phyloP scores from a whole-genome alignment of 2,113 vertebrate species.

The Malurus elegans region DNA sequence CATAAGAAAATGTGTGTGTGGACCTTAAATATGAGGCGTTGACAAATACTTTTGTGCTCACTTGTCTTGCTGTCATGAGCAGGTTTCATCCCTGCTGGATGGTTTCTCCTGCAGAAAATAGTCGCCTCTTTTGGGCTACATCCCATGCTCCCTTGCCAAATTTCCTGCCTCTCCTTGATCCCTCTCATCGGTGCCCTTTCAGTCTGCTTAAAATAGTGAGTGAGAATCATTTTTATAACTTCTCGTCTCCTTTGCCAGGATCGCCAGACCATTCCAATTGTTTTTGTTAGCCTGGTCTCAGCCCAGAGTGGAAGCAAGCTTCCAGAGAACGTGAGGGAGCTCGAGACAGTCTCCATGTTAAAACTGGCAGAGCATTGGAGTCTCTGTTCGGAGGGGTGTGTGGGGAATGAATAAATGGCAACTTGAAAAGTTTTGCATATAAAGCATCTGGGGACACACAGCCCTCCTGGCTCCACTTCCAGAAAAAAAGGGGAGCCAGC shows the following conservation, averaged over 20 bases:
- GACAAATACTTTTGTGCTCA: background rate
- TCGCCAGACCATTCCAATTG: constrained; percentile 18
- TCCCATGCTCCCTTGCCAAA: constrained; percentile 30
- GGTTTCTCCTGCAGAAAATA: constrained; percentile 19
- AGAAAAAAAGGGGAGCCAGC: background rate
- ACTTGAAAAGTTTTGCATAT: background rate
- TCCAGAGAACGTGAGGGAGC: background rate
- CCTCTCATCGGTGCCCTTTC: constrained; percentile 51
- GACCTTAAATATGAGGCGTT: background rate
- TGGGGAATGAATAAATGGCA: background rate
- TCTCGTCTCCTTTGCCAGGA: constrained; percentile 13
- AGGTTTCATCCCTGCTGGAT: background rate
- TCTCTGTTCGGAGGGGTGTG: background rate
- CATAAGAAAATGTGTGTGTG: accelerated
- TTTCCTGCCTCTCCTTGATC: constrained; percentile 50
- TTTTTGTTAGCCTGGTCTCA: background rate
- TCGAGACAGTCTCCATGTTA: accelerated
- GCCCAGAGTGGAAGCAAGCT: background rate
- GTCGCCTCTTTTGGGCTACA: constrained; percentile 8
- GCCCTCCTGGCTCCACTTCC: background rate
- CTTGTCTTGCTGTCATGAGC: background rate
- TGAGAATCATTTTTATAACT: constrained; percentile 40
- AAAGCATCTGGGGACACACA: background rate
- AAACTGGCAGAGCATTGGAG: accelerated
- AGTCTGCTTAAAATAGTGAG: constrained; percentile 60